These are phyloP conservation scores for Mobula hypostoma DNA, from an alignment of 2,113 vertebrate species.

Conservation along the genomic window DNA sequence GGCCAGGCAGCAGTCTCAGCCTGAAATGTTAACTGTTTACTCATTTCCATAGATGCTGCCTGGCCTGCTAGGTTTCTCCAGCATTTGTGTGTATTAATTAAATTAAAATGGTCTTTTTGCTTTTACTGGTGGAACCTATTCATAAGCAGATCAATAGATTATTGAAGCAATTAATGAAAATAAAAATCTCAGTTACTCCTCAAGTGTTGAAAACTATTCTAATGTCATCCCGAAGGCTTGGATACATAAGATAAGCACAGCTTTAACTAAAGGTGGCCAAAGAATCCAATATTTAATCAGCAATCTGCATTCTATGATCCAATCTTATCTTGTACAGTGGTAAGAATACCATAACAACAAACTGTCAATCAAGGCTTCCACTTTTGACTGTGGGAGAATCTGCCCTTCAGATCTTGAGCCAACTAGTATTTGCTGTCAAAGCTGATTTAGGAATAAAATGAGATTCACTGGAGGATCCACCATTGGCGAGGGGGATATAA, in stretches of 20 bases:
- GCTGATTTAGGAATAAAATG: neutral
- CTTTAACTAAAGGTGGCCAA: neutral
- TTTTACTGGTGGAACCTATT: neutral
- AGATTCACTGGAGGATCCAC: neutral
- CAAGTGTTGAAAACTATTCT: neutral
- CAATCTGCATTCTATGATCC: neutral
- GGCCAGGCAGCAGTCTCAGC: too few species aligned
- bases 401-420: neutral
- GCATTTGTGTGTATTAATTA: too few species aligned
- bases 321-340: neutral
- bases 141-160: neutral
- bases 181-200: neutral
- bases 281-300: neutral
- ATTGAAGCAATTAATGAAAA: neutral
- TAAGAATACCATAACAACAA: neutral
- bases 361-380: neutral
- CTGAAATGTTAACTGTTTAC: too few species aligned
- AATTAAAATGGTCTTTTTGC: neutral
- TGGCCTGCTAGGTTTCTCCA: too few species aligned
- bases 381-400: neutral
- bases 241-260: neutral
- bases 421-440: neutral
- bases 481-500: neutral
- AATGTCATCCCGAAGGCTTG: neutral
- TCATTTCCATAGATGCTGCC: too few species aligned